Evolutionary conservation across 2,113 vertebrate species (phyloP), one percentile per base, ranked within the genome.

Genomic region (Pangasianodon gigas): DNA sequence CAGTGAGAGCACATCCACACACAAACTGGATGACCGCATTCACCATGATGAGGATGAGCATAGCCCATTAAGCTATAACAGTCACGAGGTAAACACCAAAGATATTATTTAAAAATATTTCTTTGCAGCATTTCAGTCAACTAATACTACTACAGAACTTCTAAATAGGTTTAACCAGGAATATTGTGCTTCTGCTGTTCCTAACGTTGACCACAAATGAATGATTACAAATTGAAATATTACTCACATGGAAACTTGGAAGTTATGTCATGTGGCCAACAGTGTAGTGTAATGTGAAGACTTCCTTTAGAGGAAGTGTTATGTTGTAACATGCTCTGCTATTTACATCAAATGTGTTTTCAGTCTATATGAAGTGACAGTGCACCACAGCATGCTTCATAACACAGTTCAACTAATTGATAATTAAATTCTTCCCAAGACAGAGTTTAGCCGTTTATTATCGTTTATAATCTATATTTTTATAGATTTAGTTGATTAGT

Each of bases 21-120:
- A 37, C 26, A 32, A 79, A 24, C 54, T 62, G 44, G 51, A 91
- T 26, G 41, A 88, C 48, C 89, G 80, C 60, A 77, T 86, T 0
- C 67, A 90, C 6, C 69, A 87, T 0, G 86, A 52, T 0, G 21
- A 90, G 0, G 62, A 89, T 56, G 74, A 56, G 6, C 84, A 91
- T 56, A 69, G 32, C 60, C 51, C 37, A 16, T 44, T 84, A 37
- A 87, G 41, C 51, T 48, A 10, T 21, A 62, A 62, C 82, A 52
- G 51, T 89, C 84, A 48, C 32, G 77, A 84, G 91, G 89, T 92
- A 89, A 84, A 62, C 18, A 4, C 24, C 24, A 16, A 11, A 84
- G 32, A 86, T 52, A 69, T 41, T 54, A 8, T 54, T 54, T 54
- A 1, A 19, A 54, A 21, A 37, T 56, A 56, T 37, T n/a, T 46